Evolutionary conservation across 2,113 vertebrate genomes (phyloP).

Genomic region (Caloenas nicobarica): DNA sequence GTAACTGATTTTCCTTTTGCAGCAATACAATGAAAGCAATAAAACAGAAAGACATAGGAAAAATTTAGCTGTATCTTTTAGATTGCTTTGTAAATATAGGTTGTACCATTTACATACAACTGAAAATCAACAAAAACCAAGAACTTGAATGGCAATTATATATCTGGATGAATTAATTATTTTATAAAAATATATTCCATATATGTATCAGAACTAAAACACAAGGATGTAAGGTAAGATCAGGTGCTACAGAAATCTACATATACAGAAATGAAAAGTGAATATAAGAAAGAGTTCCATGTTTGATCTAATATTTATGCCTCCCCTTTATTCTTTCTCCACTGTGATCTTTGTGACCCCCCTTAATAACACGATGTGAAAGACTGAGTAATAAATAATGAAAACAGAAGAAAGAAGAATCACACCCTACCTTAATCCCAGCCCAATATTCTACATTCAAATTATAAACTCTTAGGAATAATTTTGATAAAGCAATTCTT

Average conservation of each 20-base stretch:
- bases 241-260: background rate
- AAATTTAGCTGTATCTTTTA: background rate
- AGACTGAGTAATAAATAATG: background rate
- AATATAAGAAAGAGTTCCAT: background rate
- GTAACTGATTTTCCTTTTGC: background rate
- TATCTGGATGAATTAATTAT: background rate
- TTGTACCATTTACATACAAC: background rate
- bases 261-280: background rate
- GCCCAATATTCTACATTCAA: background rate
- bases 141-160: background rate
- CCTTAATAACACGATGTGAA: background rate
- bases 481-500: background rate
- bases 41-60: background rate
- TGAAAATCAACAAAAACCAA: background rate
- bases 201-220: background rate
- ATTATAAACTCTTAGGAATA: background rate
- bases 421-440: background rate
- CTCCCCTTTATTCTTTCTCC: background rate
- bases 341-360: background rate
- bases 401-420: background rate
- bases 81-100: background rate
- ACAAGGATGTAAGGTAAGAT: background rate
- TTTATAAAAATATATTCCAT: background rate
- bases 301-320: background rate
- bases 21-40: background rate